A percentile compares a stretch with the other conserved stretches of the same genome.
These are phyloP conservation scores for Dendroctonus ponderosae DNA, from an alignment of 1,140 invertebrate genomes.

Conservation along the genomic window DNA sequence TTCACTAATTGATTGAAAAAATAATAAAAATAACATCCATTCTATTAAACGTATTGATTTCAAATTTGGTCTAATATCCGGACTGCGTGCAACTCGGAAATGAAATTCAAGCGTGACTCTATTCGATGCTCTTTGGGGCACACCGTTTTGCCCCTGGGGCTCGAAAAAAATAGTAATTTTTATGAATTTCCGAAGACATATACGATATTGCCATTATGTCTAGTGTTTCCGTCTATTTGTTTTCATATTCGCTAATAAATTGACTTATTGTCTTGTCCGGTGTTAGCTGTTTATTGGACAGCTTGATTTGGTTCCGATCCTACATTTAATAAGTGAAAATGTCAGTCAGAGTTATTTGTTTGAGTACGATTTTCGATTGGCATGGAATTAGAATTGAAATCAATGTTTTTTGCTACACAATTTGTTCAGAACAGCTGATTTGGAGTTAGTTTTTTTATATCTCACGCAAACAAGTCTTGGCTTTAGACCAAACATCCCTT, in stretches of 20 bases:
- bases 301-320: too few species aligned
- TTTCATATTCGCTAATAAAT: constrained; percentile 14
- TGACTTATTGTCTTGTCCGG: constrained; percentile 12
- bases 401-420: too few species aligned
- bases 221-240: constrained; percentile 3
- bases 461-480: too few species aligned
- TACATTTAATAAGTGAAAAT: too few species aligned
- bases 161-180: background rate
- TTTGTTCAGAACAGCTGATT: too few species aligned
- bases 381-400: too few species aligned
- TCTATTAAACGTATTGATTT: constrained; percentile 9
- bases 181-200: constrained; percentile 1
- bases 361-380: too few species aligned
- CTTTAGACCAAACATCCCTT: too few species aligned
- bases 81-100: constrained; percentile 14
- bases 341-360: too few species aligned
- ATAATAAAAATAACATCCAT: background rate
- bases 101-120: constrained; percentile 19
- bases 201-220: constrained; percentile 6
- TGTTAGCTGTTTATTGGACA: too few species aligned
- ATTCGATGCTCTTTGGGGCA: background rate
- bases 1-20: constrained; percentile 3
- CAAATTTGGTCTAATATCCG: constrained; percentile 14
- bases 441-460: too few species aligned
- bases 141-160: background rate